These are phyloP conservation scores for Rhynchotus rufescens DNA, from an alignment of 2,797 vertebrate genomes.

Conservation along the genomic window DNA sequence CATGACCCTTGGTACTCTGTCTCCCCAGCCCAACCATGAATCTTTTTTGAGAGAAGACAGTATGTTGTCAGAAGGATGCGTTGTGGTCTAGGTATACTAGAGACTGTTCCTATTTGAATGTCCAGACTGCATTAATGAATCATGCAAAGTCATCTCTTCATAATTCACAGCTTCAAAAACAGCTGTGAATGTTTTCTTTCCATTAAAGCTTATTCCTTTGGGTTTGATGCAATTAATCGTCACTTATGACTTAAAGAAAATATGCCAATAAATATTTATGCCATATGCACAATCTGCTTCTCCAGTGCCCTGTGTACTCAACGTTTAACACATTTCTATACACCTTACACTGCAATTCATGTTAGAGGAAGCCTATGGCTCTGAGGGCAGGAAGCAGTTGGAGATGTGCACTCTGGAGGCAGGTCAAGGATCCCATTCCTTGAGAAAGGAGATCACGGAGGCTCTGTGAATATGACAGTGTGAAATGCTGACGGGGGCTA, in stretches of 20 bases:
- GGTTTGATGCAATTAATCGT: constrained; percentile 63
- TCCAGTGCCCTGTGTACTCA: not conserved
- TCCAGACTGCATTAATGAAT: constrained; percentile 24
- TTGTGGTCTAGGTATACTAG: constrained; percentile 13
- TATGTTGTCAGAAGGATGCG: not conserved
- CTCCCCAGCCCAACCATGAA: not conserved
- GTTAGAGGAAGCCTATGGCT: not conserved
- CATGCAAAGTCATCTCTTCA: not conserved
- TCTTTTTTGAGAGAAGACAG: not conserved
- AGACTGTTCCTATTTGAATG: not conserved
- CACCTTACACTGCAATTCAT: not conserved
- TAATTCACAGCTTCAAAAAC: constrained; percentile 21
- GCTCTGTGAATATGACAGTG: not conserved
- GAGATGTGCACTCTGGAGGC: not conserved
- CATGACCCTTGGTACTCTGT: accelerated
- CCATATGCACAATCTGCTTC: constrained; percentile 26
- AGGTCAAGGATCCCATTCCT: not conserved
- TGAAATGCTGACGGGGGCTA: not conserved
- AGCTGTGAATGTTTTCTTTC: constrained; percentile 58
- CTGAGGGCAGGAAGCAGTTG: not conserved
- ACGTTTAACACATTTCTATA: constrained; percentile 2
- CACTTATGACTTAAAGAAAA: constrained; percentile 66
- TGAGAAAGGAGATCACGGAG: not conserved
- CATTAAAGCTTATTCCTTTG: constrained; percentile 54
- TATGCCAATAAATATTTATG: constrained; percentile 69